Evolutionary conservation across 2,888 invertebrate species (phyloP), one percentile per base, ranked within the genome.

Genomic region (Latheticus oryzae): DNA sequence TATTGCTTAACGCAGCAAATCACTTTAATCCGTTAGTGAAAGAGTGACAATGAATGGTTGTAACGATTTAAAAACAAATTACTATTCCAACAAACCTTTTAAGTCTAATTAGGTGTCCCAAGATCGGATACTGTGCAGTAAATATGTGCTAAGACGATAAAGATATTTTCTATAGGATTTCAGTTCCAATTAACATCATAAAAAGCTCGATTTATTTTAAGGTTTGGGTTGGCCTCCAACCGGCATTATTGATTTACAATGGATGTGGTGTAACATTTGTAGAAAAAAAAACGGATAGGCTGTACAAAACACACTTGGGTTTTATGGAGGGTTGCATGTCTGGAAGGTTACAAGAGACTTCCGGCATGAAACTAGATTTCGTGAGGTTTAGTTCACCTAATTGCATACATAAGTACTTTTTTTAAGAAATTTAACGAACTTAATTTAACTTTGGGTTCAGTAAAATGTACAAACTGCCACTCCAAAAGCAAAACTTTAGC

Each of bases 231-330:
- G 24, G 32, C 7, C 30, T 9, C 26, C 11, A 4, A n/a, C 9
- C 8, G 47, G 21, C 12, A 19, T 57, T 60, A 54, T 55, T 58
- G 57, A 54, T 51, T 57, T 58, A 8, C 5, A 3, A 2, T 35
- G 30, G 17, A 15, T 3, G 11, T 26, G 17, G 35, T 35, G 35
- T 35, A 3, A 12, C 26, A n/a, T n/a, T 26, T 12, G 13, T 11
- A 13, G 15, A 16, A 11, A n/a, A 9, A 35, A 4, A 3, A 1
- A 35, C n/a, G 9, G 8, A n/a, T 35, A 32, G 11, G 32, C 12
- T 11, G 32, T 3, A 32, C 32, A 12, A 35, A 15, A n/a, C 16
- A 16, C 35, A 17, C 5, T n/a, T 1, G 16, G 15, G 15, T 16
- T 21, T 38, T 38, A n/a, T 38, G 11, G 5, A 38, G 38, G 38